phyloP scores from a whole-genome alignment of 2,888 invertebrate genomes.

The Proisotoma minuta region DNA sequence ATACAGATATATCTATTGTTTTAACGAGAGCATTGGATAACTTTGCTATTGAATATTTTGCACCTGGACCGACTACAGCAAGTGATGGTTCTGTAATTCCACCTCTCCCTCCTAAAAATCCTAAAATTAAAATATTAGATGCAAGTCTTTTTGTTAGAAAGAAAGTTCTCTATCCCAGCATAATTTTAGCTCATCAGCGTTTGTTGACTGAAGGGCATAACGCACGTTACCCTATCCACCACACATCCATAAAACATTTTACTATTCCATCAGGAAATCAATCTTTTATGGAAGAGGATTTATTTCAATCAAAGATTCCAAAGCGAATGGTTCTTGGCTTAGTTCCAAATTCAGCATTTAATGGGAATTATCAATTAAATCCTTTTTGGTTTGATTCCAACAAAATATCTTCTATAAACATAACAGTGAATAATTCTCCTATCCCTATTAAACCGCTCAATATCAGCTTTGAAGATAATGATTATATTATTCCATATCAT shows the following conservation, averaged over 20 bases:
- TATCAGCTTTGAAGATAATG: slow-evolving; percentile 23
- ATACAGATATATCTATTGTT: slow-evolving; percentile 12
- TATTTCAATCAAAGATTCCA: slow-evolving; percentile 48
- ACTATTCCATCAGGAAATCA: slow-evolving; percentile 41
- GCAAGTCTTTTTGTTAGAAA: slow-evolving; percentile 42
- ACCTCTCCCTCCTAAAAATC: neutral
- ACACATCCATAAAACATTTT: slow-evolving; percentile 35
- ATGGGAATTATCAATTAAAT: slow-evolving; percentile 33
- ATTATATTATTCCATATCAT: slow-evolving; percentile 27
- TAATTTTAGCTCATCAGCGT: slow-evolving; percentile 38
- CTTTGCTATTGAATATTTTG: slow-evolving; percentile 10
- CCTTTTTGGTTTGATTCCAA: slow-evolving; percentile 44
- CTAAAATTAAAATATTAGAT: slow-evolving; percentile 36
- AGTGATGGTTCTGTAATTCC: neutral
- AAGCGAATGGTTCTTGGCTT: slow-evolving; percentile 48
- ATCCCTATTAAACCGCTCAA: slow-evolving; percentile 35
- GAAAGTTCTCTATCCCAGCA: slow-evolving; percentile 30
- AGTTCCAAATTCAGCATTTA: slow-evolving; percentile 36
- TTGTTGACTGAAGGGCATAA: slow-evolving; percentile 22
- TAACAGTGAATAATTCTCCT: slow-evolving; percentile 43
- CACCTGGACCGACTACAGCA: no score
- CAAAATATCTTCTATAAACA: slow-evolving; percentile 29
- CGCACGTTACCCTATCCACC: slow-evolving; percentile 38
- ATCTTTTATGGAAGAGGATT: slow-evolving; percentile 48
- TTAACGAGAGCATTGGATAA: slow-evolving; percentile 19